Conservation (phyloP, 2,113 vertebrate species). For the Glaucidium brasilianum region DNA sequence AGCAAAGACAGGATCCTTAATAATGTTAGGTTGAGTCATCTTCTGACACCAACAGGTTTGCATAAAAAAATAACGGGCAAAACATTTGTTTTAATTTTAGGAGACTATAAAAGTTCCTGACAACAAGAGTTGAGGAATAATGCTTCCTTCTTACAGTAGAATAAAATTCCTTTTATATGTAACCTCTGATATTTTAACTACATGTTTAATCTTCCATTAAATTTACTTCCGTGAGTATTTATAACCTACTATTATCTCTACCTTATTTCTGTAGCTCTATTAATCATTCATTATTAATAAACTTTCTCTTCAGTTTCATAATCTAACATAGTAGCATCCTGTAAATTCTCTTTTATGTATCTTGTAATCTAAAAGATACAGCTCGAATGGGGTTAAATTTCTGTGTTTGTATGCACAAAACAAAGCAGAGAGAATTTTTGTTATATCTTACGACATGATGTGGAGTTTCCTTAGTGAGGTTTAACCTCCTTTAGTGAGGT, state of each 20-base stretch:
- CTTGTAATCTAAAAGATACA: background rate
- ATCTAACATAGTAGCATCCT: background rate
- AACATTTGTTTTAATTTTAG: background rate
- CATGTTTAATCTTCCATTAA: background rate
- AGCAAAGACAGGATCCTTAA: background rate
- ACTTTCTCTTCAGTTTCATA: background rate
- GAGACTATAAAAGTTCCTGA: background rate
- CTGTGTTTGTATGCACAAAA: background rate
- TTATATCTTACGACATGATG: background rate
- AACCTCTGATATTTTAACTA: background rate
- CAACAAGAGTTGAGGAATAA: background rate
- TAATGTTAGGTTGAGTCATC: background rate
- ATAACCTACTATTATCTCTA: background rate
- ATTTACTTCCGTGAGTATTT: background rate
- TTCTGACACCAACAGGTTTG: background rate
- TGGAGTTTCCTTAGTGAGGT: background rate
- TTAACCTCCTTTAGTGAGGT: background rate
- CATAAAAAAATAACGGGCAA: background rate
- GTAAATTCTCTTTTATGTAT: background rate
- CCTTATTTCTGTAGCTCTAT: background rate
- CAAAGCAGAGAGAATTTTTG: background rate
- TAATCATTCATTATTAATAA: background rate
- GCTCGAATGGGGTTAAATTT: background rate
- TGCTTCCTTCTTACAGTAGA: background rate
- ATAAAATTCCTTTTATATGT: background rate